Conservation (phyloP, 37 sponge, comb jelly and placozoan genomes). For the Haliclona indistincta region DNA sequence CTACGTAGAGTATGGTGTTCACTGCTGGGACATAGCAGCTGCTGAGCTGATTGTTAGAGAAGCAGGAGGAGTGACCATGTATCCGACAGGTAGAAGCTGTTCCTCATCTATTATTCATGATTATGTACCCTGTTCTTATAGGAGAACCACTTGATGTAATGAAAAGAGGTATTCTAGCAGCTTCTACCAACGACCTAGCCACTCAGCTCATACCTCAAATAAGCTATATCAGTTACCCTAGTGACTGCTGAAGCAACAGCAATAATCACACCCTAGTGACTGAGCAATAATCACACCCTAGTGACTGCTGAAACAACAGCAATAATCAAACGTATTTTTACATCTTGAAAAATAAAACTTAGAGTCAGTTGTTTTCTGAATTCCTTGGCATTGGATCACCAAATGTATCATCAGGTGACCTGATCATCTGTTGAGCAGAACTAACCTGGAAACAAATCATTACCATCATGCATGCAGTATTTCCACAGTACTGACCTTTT, state of each 20-base stretch:
- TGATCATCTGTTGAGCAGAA: no score
- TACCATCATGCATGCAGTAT: no score
- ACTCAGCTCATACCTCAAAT: constrained; percentile 43
- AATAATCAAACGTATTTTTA: no score
- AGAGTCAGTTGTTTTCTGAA: no score
- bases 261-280: no score
- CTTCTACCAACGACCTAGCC: constrained; percentile 63
- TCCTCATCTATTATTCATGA: background rate
- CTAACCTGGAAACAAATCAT: no score
- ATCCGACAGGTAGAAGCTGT: constrained; percentile 61
- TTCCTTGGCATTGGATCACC: no score
- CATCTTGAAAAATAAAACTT: no score
- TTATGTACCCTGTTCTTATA: constrained; percentile 11
- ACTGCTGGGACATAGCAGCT: constrained; percentile 99
- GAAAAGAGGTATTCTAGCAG: constrained; percentile 75
- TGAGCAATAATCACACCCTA: no score
- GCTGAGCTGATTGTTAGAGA: constrained; percentile 83
- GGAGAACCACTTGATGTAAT: constrained; percentile 86
- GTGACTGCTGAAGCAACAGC: background rate
- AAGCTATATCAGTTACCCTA: constrained; percentile 26
- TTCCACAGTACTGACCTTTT: constrained; percentile 60
- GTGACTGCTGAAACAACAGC: background rate
- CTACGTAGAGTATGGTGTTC: constrained; percentile 86
- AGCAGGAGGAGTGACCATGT: constrained; percentile 92
- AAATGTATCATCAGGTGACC: no score